Evolutionary conservation across 1,140 invertebrate genomes (phyloP).

Genomic region (Apis laboriosa): DNA sequence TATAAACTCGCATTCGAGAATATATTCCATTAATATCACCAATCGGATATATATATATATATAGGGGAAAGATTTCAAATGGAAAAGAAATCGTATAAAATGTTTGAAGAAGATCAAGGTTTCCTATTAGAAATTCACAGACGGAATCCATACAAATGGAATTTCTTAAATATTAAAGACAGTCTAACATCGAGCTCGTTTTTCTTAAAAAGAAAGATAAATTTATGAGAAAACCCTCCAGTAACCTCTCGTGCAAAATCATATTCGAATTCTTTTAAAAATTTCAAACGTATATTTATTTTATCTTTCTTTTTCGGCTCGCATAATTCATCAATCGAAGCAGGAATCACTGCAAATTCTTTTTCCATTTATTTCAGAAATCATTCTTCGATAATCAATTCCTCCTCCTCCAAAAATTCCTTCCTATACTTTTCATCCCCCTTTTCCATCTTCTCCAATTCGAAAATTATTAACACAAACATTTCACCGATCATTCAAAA

Average conservation of each 20-base stretch:
- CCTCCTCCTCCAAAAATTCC: no score
- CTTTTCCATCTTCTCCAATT: no score
- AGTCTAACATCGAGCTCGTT: not conserved
- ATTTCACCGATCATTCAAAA: no score
- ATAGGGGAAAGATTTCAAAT: not conserved
- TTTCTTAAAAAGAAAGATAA: not conserved
- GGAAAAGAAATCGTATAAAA: not conserved
- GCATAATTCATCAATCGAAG: not conserved
- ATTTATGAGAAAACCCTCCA: not conserved
- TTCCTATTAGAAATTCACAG: not conserved
- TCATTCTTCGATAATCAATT: no score
- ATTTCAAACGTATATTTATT: not conserved
- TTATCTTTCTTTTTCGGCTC: not conserved
- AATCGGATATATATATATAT: not conserved
- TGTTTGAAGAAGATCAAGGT: not conserved
- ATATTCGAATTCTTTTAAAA: not conserved
- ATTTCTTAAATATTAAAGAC: not conserved
- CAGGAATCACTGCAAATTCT: no score
- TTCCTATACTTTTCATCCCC: no score
- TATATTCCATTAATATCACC: not conserved
- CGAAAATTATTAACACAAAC: no score
- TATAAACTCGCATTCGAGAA: not conserved
- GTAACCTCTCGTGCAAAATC: not conserved
- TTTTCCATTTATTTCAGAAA: not conserved
- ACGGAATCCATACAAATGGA: not conserved